Evolutionary conservation across 2,113 vertebrate species (phyloP).

Genomic region (Labeo catla): DNA sequence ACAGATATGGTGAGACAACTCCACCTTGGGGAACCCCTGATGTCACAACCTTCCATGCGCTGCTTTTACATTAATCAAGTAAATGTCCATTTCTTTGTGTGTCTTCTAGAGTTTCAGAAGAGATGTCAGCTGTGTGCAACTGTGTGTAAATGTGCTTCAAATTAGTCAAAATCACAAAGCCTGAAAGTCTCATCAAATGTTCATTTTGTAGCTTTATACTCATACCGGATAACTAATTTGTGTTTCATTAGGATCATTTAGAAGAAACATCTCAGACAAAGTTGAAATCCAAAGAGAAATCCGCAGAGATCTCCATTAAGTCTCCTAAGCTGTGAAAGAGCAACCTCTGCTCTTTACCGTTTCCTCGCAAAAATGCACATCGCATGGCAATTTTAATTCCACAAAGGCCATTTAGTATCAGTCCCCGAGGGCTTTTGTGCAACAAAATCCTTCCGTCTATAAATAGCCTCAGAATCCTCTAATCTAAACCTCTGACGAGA

Average conservation of each 20-base stretch:
- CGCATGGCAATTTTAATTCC: constrained; percentile 45
- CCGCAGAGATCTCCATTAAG: background rate
- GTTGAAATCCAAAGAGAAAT: background rate
- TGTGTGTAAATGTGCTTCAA: background rate
- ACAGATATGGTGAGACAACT: no score
- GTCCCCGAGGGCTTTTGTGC: constrained; percentile 45
- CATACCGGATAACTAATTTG: no score
- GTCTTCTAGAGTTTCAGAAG: no score
- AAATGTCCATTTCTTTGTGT: background rate
- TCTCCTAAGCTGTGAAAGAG: background rate
- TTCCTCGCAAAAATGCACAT: constrained; percentile 16
- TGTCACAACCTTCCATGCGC: no score
- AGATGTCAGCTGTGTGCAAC: no score
- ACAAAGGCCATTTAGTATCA: constrained; percentile 44
- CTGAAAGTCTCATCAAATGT: background rate
- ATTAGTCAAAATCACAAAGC: background rate
- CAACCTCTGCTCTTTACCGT: background rate
- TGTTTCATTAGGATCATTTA: background rate
- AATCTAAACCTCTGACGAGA: constrained; percentile 41
- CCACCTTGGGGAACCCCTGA: no score
- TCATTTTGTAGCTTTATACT: no score
- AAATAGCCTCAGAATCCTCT: constrained; percentile 49
- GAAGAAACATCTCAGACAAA: background rate
- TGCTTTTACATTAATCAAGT: background rate
- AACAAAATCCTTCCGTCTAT: constrained; percentile 48